Evolutionary conservation across 1,140 invertebrate genomes (phyloP).

Genomic region (Drosophila pseudoananassae): DNA sequence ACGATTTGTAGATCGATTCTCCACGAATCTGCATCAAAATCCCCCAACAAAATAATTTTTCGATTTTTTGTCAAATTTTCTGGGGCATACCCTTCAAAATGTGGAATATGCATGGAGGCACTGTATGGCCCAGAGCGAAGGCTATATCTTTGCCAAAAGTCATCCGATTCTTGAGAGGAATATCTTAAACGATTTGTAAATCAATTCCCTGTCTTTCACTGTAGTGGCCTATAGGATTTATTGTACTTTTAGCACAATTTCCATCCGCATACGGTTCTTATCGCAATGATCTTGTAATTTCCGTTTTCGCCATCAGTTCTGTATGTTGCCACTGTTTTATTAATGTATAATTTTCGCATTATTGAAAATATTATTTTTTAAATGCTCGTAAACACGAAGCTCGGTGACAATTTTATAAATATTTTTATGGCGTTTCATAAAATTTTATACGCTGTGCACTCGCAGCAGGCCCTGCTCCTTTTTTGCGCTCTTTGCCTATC

Average conservation of each 20-base stretch:
- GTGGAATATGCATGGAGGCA: too few relatives aligned
- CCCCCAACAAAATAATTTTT: too few relatives aligned
- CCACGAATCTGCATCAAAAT: too few relatives aligned
- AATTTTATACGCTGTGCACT: constrained; percentile 67
- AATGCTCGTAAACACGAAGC: constrained; percentile 72
- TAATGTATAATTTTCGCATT: constrained; percentile 71
- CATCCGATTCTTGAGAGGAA: too few relatives aligned
- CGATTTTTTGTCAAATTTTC: too few relatives aligned
- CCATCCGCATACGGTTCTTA: background rate
- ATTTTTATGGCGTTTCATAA: constrained; percentile 81
- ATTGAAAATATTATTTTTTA: constrained; percentile 60
- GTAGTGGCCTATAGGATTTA: constrained; percentile 9
- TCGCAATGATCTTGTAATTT: constrained; percentile 42
- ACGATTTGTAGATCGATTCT: too few relatives aligned
- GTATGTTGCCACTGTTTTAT: constrained; percentile 10
- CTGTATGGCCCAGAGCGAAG: too few relatives aligned
- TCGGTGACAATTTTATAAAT: constrained; percentile 77
- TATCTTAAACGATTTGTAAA: too few relatives aligned
- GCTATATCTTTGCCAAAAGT: too few relatives aligned
- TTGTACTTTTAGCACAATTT: too few relatives aligned
- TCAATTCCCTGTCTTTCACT: too few relatives aligned
- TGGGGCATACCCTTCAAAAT: too few relatives aligned
- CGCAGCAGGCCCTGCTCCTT: constrained; percentile 2
- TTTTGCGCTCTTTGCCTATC: constrained; percentile 37
- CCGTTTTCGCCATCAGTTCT: constrained; percentile 37